Conservation (phyloP, 2,113 vertebrate genomes). For the Sclerurus mexicanus region DNA sequence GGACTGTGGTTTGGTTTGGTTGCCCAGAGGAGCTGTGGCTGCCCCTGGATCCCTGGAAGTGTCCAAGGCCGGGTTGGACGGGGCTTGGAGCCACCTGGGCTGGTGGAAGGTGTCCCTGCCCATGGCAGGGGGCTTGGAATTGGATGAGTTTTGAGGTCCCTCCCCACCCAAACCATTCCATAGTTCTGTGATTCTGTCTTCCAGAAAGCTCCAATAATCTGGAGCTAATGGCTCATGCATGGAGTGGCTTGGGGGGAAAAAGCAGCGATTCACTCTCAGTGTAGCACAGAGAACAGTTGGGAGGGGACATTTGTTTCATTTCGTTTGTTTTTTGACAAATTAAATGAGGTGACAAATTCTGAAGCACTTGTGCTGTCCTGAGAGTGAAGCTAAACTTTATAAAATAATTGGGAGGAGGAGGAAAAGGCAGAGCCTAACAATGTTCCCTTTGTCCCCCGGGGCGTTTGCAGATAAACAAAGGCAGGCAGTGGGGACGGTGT, state of each 20-base stretch:
- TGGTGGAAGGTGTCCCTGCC: background rate
- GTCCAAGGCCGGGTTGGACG: background rate
- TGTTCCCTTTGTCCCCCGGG: background rate
- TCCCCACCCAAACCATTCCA: background rate
- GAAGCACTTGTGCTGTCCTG: background rate
- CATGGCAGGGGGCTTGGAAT: background rate
- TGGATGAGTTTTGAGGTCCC: background rate
- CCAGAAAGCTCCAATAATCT: background rate
- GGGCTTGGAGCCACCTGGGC: accelerated
- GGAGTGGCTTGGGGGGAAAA: no score
- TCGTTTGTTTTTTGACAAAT: background rate
- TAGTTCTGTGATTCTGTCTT: background rate
- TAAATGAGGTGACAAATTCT: background rate
- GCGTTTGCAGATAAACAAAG: background rate
- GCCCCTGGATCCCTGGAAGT: background rate
- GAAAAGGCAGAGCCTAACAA: background rate
- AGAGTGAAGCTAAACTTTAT: background rate
- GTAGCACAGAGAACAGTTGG: background rate
- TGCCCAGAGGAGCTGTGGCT: background rate
- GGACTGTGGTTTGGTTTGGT: background rate
- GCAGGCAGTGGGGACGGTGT: background rate
- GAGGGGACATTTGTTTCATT: background rate
- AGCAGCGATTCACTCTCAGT: background rate
- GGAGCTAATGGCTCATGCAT: background rate
- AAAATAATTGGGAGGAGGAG: background rate